Conservation (phyloP, 2,797 vertebrate species). For the Pantherophis alleghaniensis region DNA sequence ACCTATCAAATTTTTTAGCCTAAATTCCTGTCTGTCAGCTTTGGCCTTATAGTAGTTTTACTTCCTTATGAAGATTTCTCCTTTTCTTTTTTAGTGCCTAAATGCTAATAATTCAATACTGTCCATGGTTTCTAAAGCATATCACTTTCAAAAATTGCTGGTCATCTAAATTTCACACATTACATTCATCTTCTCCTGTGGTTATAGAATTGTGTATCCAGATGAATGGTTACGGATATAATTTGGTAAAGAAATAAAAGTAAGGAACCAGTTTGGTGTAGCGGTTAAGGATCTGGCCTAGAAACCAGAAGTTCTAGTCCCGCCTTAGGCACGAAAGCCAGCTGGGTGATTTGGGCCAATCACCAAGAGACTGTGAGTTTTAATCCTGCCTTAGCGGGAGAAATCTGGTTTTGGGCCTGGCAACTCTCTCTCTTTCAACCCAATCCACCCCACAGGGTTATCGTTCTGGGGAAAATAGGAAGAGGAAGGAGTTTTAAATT, state of each 20-base stretch:
- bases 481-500: background rate
- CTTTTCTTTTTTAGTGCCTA: background rate
- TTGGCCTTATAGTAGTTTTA: background rate
- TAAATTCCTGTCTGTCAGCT: background rate
- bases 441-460: background rate
- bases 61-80: background rate
- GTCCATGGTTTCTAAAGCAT: background rate
- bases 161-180: background rate
- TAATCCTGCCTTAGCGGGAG: background rate
- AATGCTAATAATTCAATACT: background rate
- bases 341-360: background rate
- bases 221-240: background rate
- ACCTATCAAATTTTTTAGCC: background rate
- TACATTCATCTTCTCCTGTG: background rate
- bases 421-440: background rate
- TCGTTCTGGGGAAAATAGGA: background rate
- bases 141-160: background rate
- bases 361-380: background rate
- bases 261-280: background rate
- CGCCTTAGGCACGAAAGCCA: fast-evolving
- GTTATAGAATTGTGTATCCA: background rate
- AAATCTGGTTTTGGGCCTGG: background rate
- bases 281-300: background rate
- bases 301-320: background rate
- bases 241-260: background rate